These are phyloP conservation scores for Xylocampa areola DNA, from an alignment of 2,888 invertebrate genomes.

Conservation along the genomic window DNA sequence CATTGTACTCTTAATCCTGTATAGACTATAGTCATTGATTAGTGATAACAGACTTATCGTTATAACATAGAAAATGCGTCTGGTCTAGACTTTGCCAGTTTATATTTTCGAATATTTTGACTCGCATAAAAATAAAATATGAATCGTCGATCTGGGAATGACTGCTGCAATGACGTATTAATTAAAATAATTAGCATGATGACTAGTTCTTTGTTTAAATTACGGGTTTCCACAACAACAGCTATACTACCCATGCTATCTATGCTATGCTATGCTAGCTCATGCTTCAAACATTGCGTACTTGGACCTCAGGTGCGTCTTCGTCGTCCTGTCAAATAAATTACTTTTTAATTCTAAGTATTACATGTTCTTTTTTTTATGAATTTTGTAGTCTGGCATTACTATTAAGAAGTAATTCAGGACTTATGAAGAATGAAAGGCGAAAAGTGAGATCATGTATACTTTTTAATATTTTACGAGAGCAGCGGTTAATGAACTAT, in stretches of 20 bases:
- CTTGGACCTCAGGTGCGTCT: conserved; percentile 57
- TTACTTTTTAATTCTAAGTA: conserved; percentile 47
- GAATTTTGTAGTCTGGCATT: conserved; percentile 17
- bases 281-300: conserved; percentile 67
- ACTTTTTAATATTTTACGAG: too few relatives aligned
- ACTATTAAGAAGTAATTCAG: conserved; percentile 41
- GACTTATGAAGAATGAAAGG: background rate
- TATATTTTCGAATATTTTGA: too few relatives aligned
- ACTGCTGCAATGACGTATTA: background rate
- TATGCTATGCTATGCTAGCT: conserved; percentile 53
- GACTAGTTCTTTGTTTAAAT: conserved; percentile 29
- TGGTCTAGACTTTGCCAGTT: too few relatives aligned
- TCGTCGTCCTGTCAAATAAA: conserved; percentile 66
- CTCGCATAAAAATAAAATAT: too few relatives aligned
- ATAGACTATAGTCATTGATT: too few relatives aligned
- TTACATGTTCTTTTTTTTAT: background rate
- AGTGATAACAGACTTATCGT: too few relatives aligned
- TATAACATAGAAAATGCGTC: too few relatives aligned
- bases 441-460: background rate
- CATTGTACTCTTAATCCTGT: too few relatives aligned
- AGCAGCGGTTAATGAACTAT: too few relatives aligned
- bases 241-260: conserved; percentile 51
- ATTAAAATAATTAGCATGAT: conserved; percentile 27
- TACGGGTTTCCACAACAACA: conserved; percentile 44
- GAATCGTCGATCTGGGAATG: conserved; percentile 8